phyloP scores from a whole-genome alignment of 1,140 invertebrate genomes.

The Pogonus chalceus region DNA sequence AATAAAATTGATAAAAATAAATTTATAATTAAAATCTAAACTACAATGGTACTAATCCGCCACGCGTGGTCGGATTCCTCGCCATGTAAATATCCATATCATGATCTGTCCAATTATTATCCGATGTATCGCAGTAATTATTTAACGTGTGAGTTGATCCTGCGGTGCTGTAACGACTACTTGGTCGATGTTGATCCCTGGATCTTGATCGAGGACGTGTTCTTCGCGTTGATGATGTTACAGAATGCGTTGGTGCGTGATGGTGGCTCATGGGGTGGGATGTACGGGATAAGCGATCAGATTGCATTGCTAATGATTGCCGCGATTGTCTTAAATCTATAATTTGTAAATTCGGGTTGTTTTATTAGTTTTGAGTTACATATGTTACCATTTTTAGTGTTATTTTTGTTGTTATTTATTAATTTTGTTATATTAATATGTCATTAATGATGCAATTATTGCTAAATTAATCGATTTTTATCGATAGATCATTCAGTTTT shows the following conservation, averaged over 20 bases:
- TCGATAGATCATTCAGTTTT: no score
- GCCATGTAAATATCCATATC: conserved; percentile 94
- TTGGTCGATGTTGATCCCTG: conserved; percentile 44
- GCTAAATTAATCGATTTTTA: no score
- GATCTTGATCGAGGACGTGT: conserved; percentile 54
- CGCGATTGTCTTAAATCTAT: conserved; percentile 70
- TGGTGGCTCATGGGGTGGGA: conserved; percentile 47
- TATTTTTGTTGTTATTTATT: no score
- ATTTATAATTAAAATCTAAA: no score
- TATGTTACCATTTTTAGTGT: no score
- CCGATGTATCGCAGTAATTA: conserved; percentile 75
- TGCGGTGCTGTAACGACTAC: conserved; percentile 55
- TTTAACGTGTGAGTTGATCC: conserved; percentile 70
- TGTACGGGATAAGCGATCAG: conserved; percentile 63
- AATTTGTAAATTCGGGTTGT: conserved; percentile 22
- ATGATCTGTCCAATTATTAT: conserved; percentile 92
- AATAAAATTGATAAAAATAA: no score
- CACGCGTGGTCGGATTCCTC: conserved; percentile 75
- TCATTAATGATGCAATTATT: no score
- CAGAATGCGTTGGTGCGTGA: conserved; percentile 35
- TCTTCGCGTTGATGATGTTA: conserved; percentile 54
- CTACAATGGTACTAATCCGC: conserved; percentile 74
- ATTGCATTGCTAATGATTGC: conserved; percentile 67
- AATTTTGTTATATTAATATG: no score
- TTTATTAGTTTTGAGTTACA: neutral